A percentile compares a stretch with the other conserved stretches of the same genome.
These are phyloP conservation scores for Heliconius aoede DNA, from an alignment of 2,888 invertebrate species.

Conservation along the genomic window DNA sequence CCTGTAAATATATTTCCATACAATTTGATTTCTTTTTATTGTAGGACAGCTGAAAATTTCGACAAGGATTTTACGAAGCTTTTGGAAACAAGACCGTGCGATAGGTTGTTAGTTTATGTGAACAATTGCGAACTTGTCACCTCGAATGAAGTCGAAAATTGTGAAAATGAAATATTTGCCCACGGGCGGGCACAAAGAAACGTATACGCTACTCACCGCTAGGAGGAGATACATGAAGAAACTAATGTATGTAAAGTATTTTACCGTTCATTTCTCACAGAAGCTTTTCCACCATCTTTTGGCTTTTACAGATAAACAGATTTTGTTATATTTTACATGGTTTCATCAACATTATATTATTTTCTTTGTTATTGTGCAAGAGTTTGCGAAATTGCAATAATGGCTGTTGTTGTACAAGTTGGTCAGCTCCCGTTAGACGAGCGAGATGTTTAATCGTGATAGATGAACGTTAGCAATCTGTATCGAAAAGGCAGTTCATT, in stretches of 20 bases:
- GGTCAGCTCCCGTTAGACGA: conserved; percentile 57
- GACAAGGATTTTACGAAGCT: conserved; percentile 39
- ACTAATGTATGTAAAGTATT: conserved; percentile 82
- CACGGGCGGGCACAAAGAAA: conserved; percentile 83
- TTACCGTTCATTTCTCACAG: conserved; percentile 32
- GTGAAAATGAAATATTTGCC: conserved; percentile 86
- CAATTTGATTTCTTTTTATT: conserved; percentile 70
- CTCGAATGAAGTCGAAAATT: conserved; percentile 81
- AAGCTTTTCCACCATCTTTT: conserved; percentile 14
- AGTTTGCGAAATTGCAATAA: conserved; percentile 42
- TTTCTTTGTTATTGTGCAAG: conserved; percentile 33
- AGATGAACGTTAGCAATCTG: conserved; percentile 56
- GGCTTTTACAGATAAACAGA: background rate
- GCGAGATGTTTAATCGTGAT: conserved; percentile 65
- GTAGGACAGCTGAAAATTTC: conserved; percentile 52
- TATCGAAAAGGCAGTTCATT: conserved; percentile 47
- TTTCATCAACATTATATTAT: conserved; percentile 23
- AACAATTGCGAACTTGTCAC: conserved; percentile 44
- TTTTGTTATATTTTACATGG: background rate
- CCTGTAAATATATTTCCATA: conserved; percentile 72
- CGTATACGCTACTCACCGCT: conserved; percentile 84
- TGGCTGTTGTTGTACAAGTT: conserved; percentile 43
- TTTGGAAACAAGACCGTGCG: conserved; percentile 31
- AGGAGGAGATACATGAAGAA: conserved; percentile 87
- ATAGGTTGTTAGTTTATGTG: conserved; percentile 39